Conservation (phyloP, 2,113 vertebrate genomes). For the Polypterus senegalus region DNA sequence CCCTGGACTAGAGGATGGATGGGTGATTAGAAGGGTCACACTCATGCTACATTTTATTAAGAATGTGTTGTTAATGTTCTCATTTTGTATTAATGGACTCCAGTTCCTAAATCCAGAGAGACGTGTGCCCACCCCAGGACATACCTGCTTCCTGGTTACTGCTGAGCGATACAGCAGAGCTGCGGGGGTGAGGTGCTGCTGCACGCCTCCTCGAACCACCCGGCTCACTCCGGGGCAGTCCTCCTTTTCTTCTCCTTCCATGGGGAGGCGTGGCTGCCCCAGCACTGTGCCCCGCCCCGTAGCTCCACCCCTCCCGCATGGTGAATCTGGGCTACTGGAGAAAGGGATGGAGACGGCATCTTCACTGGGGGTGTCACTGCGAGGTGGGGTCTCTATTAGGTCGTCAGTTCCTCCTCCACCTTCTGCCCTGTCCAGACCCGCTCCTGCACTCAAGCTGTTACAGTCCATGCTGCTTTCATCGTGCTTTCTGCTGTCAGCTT, state of each 20-base stretch:
- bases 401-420: conserved; percentile 32
- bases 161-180: conserved; percentile 82
- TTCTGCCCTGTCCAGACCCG: conserved; percentile 33
- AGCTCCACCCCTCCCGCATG: conserved; percentile 51
- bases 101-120: too few species aligned
- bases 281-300: conserved; percentile 37
- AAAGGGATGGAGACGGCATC: conserved; percentile 67
- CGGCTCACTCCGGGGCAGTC: conserved; percentile 43
- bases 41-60: too few species aligned
- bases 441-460: conserved; percentile 14
- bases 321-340: conserved; percentile 74
- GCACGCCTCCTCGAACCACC: conserved; percentile 37
- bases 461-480: conserved; percentile 22
- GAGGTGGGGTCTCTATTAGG: conserved; percentile 43
- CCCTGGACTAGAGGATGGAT: too few species aligned
- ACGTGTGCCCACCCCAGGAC: neutral
- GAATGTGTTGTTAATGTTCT: too few species aligned
- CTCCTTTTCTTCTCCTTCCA: conserved; percentile 56
- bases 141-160: conserved; percentile 81
- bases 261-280: conserved; percentile 35
- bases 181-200: conserved; percentile 72
- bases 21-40: too few species aligned
- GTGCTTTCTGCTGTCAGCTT: conserved; percentile 44
- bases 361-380: conserved; percentile 61
- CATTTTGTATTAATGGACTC: too few species aligned